phyloP scores from a whole-genome alignment of 2,797 vertebrate genomes.

The Coilia nasus region DNA sequence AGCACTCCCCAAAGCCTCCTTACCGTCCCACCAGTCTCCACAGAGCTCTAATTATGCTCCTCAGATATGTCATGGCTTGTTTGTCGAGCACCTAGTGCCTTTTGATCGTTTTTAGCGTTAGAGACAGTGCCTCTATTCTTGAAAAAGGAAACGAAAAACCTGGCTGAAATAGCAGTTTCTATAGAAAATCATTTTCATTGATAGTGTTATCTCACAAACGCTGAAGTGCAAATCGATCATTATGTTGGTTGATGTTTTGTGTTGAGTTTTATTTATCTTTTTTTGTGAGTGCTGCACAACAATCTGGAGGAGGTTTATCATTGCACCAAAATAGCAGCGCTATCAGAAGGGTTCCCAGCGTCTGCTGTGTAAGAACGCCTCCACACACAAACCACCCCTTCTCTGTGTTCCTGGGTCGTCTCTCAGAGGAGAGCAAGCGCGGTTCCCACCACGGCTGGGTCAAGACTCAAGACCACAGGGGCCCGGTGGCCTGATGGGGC shows the following conservation, averaged over 20 bases:
- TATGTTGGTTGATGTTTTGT: no score
- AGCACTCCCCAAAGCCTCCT: background rate
- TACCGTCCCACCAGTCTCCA: background rate
- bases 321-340: conserved; percentile 66
- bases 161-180: no score
- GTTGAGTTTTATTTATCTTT: background rate
- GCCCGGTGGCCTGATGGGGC: background rate
- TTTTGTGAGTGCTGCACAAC: background rate
- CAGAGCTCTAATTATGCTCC: background rate
- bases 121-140: no score
- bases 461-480: conserved; percentile 17
- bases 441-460: conserved; percentile 14
- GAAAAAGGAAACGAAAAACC: no score
- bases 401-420: no score
- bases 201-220: no score
- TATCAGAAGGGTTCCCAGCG: conserved; percentile 60
- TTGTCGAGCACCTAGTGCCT: background rate
- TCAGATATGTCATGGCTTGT: background rate
- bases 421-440: background rate
- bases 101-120: no score
- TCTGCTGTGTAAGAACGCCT: background rate
- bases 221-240: no score
- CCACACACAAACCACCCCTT: conserved; percentile 13
- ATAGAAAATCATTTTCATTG: no score
- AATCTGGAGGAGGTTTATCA: conserved; percentile 35